Evolutionary conservation across 2,888 invertebrate species (phyloP).

Genomic region (Andricus quercusramuli): DNA sequence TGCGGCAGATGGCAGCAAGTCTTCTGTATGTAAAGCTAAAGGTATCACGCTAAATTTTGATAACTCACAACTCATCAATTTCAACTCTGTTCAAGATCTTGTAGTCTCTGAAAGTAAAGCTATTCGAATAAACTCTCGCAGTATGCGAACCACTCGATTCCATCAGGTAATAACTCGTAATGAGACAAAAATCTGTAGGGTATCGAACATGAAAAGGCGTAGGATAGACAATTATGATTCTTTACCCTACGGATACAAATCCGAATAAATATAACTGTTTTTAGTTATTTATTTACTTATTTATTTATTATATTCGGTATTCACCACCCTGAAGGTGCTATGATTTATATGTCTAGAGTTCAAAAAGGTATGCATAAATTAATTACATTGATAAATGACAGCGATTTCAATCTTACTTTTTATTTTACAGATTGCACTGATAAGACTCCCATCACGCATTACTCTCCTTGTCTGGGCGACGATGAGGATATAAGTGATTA

Average conservation of each 20-base stretch:
- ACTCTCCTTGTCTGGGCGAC: too few relatives aligned
- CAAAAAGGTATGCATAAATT: too few relatives aligned
- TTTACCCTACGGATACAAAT: conserved; percentile 29
- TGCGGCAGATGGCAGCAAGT: not conserved
- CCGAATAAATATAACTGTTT: not conserved
- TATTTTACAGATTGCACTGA: too few relatives aligned
- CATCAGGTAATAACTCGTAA: not conserved
- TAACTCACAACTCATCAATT: conserved; percentile 32
- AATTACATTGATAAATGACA: too few relatives aligned
- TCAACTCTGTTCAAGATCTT: not conserved
- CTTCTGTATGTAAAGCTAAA: not conserved
- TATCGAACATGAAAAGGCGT: conserved; percentile 15
- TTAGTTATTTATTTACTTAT: too few relatives aligned
- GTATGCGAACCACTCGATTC: not conserved
- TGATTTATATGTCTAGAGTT: too few relatives aligned
- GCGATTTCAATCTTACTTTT: too few relatives aligned
- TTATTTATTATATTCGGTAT: too few relatives aligned
- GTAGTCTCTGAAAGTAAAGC: too few relatives aligned
- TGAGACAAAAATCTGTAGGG: not conserved
- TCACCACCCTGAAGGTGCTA: too few relatives aligned
- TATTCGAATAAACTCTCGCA: not conserved
- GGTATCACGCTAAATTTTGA: conserved; percentile 35
- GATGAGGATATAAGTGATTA: too few relatives aligned
- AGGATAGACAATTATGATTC: conserved; percentile 5
- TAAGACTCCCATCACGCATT: too few relatives aligned